Evolutionary conservation across 1,140 invertebrate genomes (phyloP).

Genomic region (Trinorchestia longiramus): DNA sequence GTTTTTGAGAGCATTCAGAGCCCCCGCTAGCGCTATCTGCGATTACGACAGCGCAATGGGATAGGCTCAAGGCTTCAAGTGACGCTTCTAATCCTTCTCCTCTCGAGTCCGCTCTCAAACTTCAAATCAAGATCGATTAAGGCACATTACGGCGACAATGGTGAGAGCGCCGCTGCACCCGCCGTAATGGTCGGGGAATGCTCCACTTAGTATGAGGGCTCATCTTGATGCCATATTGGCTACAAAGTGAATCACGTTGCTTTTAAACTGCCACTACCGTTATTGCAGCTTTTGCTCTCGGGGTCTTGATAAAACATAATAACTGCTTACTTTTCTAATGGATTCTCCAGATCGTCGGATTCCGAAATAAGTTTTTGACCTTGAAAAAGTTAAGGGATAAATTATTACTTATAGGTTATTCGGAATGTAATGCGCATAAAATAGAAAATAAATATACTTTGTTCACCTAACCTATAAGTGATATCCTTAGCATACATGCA

Average conservation of each 20-base stretch:
- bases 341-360: background rate
- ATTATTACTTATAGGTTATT: background rate
- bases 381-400: background rate
- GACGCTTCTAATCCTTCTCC: conserved; percentile 44
- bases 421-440: background rate
- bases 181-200: background rate
- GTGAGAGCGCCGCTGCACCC: background rate
- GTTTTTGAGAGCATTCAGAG: conserved; percentile 45
- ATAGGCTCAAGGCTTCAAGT: conserved; percentile 37
- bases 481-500: too few species aligned
- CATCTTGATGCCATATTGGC: background rate
- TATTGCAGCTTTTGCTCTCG: background rate
- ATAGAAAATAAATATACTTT: too few species aligned
- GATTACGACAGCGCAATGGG: conserved; percentile 22
- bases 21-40: conserved; percentile 38
- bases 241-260: background rate
- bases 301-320: background rate
- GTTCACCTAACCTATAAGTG: too few species aligned
- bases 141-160: conserved; percentile 35
- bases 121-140: conserved; percentile 45
- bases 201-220: background rate
- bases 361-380: background rate
- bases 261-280: background rate
- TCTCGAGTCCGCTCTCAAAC: conserved; percentile 16
- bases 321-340: background rate